Base-by-base conservation (phyloP, 2,888 invertebrate species). In the Conomelus anceps region DNA sequence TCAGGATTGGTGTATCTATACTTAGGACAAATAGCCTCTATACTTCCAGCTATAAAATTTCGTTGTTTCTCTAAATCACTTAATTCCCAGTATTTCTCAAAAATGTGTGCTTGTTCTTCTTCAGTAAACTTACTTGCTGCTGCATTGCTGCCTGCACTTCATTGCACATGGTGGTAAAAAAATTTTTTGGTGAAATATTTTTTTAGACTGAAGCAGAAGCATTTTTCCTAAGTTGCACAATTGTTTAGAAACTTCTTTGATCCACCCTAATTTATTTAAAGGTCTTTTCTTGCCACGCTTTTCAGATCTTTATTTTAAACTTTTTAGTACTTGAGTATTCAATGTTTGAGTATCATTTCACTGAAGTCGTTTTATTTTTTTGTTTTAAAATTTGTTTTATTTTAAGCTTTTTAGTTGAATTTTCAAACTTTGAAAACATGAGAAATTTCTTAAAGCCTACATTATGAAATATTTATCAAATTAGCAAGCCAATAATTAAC, bases 61-160 rank as follows among this genome's bases (percentile, higher is more conserved):
- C 90, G 84, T 88, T 90, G 90, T 87, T 84, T 23, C 24, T 90
- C 89, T 63, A 90, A 84, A 86, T 90, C 63, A 23, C 87, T 23
- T 23, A 90, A 87, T 22, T 87, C 87, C 90, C 90, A 90, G 87
- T 90, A 90, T 88, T 90, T 85, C 24, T n/a, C 23, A 22, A 90
- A 90, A 34, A 90, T 90, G 29, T 41, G 22, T 85, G 29, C 86
- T 22, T 89, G 88, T 84, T 89, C 41, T 41, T 90, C 89, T 20
- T 90, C 88, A 29, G 88, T 86, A 87, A 90, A 0, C 85, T 90
- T 90, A 84, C 84, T 90, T 90, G 85, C 84, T 89, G 0, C 86
- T 23, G 84, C 90, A 90, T 22, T 90, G 89, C 0, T 88, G 88
- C 22, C 85, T 86, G 85, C 90, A 90, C 26, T 86, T 88, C 22